Evolutionary conservation across 30 jellyfish, hydroid and myxozoan genomes (phyloP).

Genomic region (Nemopilema nomurai): DNA sequence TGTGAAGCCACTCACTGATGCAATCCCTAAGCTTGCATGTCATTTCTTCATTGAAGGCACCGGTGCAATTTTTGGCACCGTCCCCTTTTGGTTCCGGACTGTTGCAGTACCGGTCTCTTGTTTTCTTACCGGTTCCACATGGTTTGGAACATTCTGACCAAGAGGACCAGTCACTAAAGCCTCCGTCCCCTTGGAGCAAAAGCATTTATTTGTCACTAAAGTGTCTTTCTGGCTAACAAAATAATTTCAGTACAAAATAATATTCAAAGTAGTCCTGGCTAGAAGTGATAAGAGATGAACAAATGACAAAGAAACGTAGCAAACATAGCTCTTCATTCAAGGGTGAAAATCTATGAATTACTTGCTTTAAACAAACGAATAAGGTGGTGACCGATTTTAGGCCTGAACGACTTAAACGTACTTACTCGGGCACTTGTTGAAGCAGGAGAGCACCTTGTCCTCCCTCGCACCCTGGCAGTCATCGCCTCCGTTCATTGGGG

Average conservation of each 20-base stretch:
- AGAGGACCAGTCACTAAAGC: conserved; percentile 84
- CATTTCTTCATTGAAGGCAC: conserved; percentile 47
- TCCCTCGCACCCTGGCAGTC: conserved; percentile 74
- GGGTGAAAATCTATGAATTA: no score
- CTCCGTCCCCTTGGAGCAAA: conserved; percentile 72
- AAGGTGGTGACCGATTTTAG: no score
- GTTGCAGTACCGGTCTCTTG: conserved; percentile 72
- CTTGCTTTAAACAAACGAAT: background rate
- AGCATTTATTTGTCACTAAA: background rate
- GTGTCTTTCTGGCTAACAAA: no score
- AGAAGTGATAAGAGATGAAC: no score
- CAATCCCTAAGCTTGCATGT: conserved; percentile 78
- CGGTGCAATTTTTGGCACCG: conserved; percentile 79
- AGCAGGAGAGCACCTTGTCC: conserved; percentile 66
- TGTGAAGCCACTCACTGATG: conserved; percentile 85
- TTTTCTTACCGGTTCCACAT: conserved; percentile 87
- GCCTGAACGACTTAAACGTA: no score
- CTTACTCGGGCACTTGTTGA: conserved; percentile 86
- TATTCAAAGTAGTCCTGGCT: no score
- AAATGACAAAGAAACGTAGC: no score
- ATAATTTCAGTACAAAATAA: no score
- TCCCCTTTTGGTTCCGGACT: conserved; percentile 85
- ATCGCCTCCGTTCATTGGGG: conserved; percentile 93
- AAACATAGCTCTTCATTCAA: no score
- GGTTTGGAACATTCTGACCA: conserved; percentile 79